Conservation (phyloP, 2,113 vertebrate genomes). For the Sceloporus tristichus region DNA sequence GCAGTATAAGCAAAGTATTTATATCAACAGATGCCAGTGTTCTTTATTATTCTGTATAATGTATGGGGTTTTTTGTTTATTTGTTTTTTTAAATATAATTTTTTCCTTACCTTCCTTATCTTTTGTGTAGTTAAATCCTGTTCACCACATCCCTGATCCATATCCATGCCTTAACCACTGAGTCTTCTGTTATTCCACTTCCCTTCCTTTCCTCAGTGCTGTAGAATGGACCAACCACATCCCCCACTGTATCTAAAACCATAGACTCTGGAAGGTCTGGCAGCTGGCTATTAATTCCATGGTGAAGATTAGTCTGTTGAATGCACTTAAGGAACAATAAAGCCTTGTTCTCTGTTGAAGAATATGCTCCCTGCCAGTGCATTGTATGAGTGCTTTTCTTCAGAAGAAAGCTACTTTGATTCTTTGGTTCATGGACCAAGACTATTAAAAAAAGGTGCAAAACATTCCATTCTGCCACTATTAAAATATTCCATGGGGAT, state of each 20-base stretch:
- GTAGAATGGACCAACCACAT: slow-evolving; percentile 40
- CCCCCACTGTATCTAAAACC: slow-evolving; percentile 40
- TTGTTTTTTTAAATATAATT: background rate
- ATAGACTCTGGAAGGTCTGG: slow-evolving; percentile 47
- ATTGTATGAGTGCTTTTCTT: slow-evolving; percentile 53
- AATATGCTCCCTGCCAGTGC: slow-evolving; percentile 37
- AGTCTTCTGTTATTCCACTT: slow-evolving; percentile 79
- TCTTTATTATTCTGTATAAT: slow-evolving; percentile 45
- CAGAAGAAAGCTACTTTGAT: slow-evolving; percentile 49
- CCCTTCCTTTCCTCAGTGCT: slow-evolving; percentile 59
- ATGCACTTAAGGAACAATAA: slow-evolving; percentile 55
- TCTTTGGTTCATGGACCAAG: slow-evolving; percentile 46
- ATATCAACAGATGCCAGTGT: slow-evolving; percentile 5
- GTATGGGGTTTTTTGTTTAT: slow-evolving; percentile 25
- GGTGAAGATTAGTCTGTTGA: slow-evolving; percentile 56
- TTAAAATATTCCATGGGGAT: slow-evolving; percentile 12
- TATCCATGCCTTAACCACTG: slow-evolving; percentile 81
- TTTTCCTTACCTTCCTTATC: slow-evolving; percentile 8
- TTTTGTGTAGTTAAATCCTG: slow-evolving; percentile 77
- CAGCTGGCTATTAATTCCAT: slow-evolving; percentile 43
- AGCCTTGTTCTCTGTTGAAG: slow-evolving; percentile 36
- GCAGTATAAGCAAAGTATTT: slow-evolving; percentile 19
- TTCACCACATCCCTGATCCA: slow-evolving; percentile 78
- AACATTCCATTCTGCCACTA: slow-evolving; percentile 45
- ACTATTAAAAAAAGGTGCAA: slow-evolving; percentile 47